These are phyloP conservation scores for Agrenia bidenticulata DNA, from an alignment of 2,888 invertebrate species.

Conservation along the genomic window DNA sequence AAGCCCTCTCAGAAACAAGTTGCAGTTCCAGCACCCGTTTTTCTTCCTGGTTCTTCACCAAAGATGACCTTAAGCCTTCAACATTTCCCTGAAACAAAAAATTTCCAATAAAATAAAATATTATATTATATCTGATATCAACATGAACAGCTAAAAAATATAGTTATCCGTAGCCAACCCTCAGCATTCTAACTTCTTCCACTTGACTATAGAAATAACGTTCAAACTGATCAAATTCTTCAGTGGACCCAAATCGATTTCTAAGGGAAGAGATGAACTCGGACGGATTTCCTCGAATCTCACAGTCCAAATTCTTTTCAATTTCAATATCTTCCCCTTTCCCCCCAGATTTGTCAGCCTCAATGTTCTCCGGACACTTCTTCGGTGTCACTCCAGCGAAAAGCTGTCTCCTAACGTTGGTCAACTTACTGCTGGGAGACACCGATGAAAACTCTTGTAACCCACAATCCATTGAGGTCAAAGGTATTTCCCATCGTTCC, in stretches of 20 bases:
- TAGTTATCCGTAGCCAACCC: conserved; percentile 18
- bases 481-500: no score
- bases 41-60: conserved; percentile 33
- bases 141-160: no score
- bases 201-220: conserved; percentile 31
- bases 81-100: conserved; percentile 18
- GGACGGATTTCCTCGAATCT: not conserved
- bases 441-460: no score
- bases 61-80: conserved; percentile 17
- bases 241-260: conserved; percentile 29
- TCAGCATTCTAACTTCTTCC: conserved; percentile 23
- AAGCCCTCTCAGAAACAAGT: conserved; percentile 29
- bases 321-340: no score
- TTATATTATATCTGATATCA: no score
- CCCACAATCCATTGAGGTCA: no score
- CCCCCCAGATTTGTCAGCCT: no score
- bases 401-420: no score
- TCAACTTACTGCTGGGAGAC: no score
- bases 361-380: no score
- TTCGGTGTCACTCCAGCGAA: no score
- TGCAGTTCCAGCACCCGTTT: conserved; percentile 28
- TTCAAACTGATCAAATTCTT: conserved; percentile 33
- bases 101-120: conserved; percentile 8
- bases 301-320: no score
- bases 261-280: conserved; percentile 12